These are phyloP conservation scores for Saccostrea cuccullata DNA, from an alignment of 1,140 invertebrate genomes.

Conservation along the genomic window DNA sequence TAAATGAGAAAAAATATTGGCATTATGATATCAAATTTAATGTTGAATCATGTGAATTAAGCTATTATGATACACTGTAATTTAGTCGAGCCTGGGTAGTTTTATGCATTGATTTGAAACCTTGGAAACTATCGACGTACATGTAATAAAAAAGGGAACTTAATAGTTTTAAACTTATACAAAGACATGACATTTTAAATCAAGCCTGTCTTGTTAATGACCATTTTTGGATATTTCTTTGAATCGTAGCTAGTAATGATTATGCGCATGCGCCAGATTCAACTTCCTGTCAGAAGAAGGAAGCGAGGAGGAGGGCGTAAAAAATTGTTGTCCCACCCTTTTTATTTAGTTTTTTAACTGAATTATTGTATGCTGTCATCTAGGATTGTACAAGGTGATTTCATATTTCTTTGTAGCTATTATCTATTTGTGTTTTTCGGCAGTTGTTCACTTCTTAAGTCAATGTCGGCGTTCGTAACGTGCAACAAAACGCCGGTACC, in stretches of 20 bases:
- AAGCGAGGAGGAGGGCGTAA: slow-evolving; percentile 33
- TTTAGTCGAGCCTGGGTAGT: no score
- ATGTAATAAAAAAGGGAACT: no score
- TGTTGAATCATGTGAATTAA: no score
- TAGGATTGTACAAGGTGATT: slow-evolving; percentile 16
- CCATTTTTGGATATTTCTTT: slow-evolving; percentile 36
- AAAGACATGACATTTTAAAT: not conserved
- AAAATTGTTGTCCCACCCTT: slow-evolving; percentile 21
- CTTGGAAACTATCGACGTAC: no score
- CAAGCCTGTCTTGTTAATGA: not conserved
- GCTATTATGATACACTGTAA: no score
- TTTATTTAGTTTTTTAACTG: slow-evolving; percentile 14
- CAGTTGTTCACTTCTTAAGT: not conserved
- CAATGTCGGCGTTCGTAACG: not conserved
- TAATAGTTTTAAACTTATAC: no score
- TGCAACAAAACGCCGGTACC: slow-evolving; percentile 15
- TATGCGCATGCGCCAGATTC: not conserved
- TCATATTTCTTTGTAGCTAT: not conserved
- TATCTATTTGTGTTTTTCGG: not conserved
- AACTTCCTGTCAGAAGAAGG: slow-evolving; percentile 30
- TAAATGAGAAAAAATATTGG: no score
- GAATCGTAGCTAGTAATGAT: slow-evolving; percentile 2
- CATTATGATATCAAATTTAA: no score
- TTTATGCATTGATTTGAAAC: no score
- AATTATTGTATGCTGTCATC: slow-evolving; percentile 17